Evolutionary conservation across 1,140 invertebrate species (phyloP).

Genomic region (Eriocheir sinensis): DNA sequence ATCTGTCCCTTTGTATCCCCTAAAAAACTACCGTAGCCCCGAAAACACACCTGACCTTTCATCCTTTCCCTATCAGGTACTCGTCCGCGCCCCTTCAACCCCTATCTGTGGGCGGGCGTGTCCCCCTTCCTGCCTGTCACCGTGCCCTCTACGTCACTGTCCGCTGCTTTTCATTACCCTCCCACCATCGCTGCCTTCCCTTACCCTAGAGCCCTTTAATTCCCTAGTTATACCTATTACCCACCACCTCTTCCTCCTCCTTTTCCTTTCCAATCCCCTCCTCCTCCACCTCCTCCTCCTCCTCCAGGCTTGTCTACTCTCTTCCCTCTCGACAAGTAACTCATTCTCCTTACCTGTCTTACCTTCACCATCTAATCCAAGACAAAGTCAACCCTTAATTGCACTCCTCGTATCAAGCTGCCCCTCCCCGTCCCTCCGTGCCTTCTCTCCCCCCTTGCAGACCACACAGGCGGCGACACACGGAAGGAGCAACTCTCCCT

Average conservation of each 20-base stretch:
- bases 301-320: no score
- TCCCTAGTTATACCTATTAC: not conserved
- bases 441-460: not conserved
- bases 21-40: no score
- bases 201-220: not conserved
- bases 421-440: not conserved
- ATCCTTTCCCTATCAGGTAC: no score
- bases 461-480: not conserved
- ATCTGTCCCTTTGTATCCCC: no score
- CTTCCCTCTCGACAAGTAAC: no score
- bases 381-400: constrained; percentile 4
- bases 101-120: no score
- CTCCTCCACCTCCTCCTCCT: no score
- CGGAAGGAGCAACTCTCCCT: not conserved
- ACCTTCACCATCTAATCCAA: constrained; percentile 24
- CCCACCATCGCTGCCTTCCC: not conserved
- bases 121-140: not conserved
- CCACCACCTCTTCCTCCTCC: not conserved
- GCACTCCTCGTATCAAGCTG: not conserved
- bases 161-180: not conserved
- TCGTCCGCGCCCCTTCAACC: no score
- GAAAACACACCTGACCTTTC: no score
- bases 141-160: not conserved
- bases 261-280: no score
- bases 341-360: constrained; percentile 23